Base-by-base conservation (phyloP, 64 coral and sea anemone genomes). In the Cladopsammia gracilis region DNA sequence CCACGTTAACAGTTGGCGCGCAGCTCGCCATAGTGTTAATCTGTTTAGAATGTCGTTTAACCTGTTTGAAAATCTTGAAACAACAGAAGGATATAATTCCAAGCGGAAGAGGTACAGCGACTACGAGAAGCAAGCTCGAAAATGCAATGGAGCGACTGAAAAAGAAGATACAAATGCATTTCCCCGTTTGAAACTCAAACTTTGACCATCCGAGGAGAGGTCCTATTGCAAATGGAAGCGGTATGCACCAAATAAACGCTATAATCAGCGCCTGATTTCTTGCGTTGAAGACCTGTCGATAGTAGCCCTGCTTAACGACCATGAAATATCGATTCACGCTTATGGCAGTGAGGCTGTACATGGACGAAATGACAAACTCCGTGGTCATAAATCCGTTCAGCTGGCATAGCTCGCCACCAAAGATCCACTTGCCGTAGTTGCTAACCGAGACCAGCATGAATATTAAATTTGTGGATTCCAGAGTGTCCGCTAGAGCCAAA, bases 261-360 rank as follows among this genome's bases (percentile, higher is more conserved):
- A 96, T 53, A 16, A 95, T 95, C 10, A 95, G 25, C 2, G 61
- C 70, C 48, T 78, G 83, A 42, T 76, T 83, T 48, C 90, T 83
- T 67, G 73, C 10, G 24, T 78, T 92, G 58, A 96, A 96, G 57
- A 96, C 87, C n/a, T 19, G 88, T 19, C 61, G 49, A 75, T 96
- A 96, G 8, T 82, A 18, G 18, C 20, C 83, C 4, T 90, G 79
- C 60, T 62, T 92, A 13, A 96, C 90, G 18, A 93, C 91, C 68
- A 89, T 96, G 71, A 85, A 96, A 52, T 89, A 96, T 8, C 85
- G 61, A 4, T 96, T 96, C 10, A 96, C 52, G 50, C 85, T 92
- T 45, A 96, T 96, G 3, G 89, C 71, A 19, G 64, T 75, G 0
- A 96, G 58, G n/a, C 90, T 96, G 48, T 93, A 65, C 85, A 93